Conservation (phyloP, 2,113 vertebrate species). For the Stomatorhinus ivindoensis region DNA sequence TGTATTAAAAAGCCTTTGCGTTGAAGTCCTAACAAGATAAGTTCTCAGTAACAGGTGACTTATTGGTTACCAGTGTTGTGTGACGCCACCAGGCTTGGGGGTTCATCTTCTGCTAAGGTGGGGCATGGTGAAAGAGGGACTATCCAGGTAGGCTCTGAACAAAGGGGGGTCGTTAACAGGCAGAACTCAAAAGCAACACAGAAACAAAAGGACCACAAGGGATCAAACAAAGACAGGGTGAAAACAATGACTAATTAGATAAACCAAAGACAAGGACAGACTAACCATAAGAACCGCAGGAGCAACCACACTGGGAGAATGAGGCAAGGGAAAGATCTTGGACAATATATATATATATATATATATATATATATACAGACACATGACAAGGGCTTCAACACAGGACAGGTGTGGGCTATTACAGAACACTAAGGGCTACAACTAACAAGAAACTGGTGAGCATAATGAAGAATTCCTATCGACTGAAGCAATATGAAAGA, state of each 20-base stretch:
- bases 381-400: neutral
- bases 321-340: neutral
- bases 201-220: neutral
- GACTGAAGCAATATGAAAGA: neutral
- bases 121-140: neutral
- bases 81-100: neutral
- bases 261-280: neutral
- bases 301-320: neutral
- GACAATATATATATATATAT: too few relatives aligned
- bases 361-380: neutral
- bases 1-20: neutral
- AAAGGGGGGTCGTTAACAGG: neutral
- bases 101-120: neutral
- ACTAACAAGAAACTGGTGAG: neutral
- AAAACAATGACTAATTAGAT: neutral
- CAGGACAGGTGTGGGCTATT: neutral
- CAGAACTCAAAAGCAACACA: neutral
- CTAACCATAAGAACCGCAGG: neutral
- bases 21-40: neutral
- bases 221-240: neutral
- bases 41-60: neutral
- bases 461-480: neutral
- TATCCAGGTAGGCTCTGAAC: neutral
- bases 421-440: neutral
- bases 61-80: neutral